Base-by-base conservation (phyloP, 2,113 vertebrate species). In the Petromus typicus region DNA sequence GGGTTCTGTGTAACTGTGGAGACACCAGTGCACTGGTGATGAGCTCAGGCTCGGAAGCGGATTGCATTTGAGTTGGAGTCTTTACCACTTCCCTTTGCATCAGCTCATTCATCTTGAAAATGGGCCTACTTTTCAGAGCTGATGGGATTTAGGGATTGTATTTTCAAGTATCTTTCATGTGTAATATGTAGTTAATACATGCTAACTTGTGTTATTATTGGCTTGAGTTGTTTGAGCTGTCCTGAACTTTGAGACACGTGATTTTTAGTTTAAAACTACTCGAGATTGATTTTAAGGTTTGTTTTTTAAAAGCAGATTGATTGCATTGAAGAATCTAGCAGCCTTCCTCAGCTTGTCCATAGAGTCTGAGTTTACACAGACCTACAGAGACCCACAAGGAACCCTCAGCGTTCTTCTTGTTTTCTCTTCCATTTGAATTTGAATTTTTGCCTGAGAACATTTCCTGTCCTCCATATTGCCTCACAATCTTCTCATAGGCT, bases 251-350 rank as follows among this genome's bases (percentile, higher is more conserved):
- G 76, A 59, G 57, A 37, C 30, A 43, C 12, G 12, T 66, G 9
- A 69, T 48, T 73, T 94, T 89, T 43, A 69, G 23, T 54, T 93
- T 78, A 66, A 90, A 84, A 73, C 16, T 75, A 69, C 25, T 61
- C 51, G 81, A 83, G 40, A 57, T 59, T 17, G 4, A 75, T 61
- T 95, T 79, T n/a, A 89, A 69, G 22, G 5, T 17, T 75, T 73
- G 40, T 73, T n/a, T 27, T 45, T 32, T 79, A 66, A 37, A 20
- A 92, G 56, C 56, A 89, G 45, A 54, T 34, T 40, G 30, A 54
- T 40, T 48, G 25, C 27, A 13, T 14, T 22, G 45, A 85, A 85
- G n/a, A 57, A n/a, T 83, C 37, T 59, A 37, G 45, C 5, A 23
- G 11, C 56, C 7, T 54, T 61, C 18, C 51, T 59, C 17, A 6